These are phyloP conservation scores for Mesoligia furuncula DNA, from an alignment of 2,888 invertebrate genomes.

Conservation along the genomic window DNA sequence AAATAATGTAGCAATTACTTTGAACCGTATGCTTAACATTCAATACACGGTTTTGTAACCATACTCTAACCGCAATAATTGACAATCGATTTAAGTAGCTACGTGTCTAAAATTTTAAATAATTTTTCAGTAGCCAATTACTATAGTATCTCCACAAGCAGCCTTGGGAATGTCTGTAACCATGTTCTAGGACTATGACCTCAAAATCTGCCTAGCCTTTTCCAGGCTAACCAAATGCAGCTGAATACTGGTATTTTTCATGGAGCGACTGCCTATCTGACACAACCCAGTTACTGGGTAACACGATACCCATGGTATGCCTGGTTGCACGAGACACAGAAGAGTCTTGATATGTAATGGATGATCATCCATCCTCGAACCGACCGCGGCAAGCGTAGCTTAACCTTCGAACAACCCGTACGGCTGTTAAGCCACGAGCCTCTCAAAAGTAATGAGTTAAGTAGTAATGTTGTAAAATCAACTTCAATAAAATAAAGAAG, in stretches of 20 bases:
- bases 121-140: not conserved
- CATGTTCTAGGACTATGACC: not conserved
- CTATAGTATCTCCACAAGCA: not conserved
- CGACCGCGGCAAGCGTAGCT: not conserved
- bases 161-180: not conserved
- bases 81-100: constrained; percentile 24
- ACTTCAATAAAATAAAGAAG: not conserved
- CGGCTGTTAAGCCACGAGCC: not conserved
- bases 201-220: not conserved
- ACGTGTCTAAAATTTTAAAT: constrained; percentile 15
- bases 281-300: no score
- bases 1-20: not conserved
- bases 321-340: not conserved
- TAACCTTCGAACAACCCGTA: not conserved
- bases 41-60: constrained; percentile 9
- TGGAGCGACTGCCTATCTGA: no score
- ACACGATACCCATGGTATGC: not conserved
- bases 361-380: not conserved
- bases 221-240: not conserved
- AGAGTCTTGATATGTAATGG: not conserved
- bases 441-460: not conserved
- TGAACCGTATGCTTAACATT: constrained; percentile 20
- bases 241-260: no score
- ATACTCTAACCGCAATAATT: constrained; percentile 25
- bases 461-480: not conserved